phyloP scores from a whole-genome alignment of 2,113 vertebrate species.

The Varanus salvator region DNA sequence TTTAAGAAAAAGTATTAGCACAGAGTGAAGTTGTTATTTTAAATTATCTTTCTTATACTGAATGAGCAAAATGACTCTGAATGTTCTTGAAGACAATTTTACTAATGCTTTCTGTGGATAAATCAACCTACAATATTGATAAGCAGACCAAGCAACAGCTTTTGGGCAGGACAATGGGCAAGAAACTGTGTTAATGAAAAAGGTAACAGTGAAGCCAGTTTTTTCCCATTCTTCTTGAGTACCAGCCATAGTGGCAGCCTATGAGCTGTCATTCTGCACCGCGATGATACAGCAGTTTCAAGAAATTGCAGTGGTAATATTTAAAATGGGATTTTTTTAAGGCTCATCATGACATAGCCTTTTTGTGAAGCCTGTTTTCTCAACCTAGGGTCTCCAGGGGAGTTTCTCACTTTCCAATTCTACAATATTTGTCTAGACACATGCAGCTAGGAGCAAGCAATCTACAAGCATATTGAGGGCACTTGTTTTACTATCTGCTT shows the following conservation, averaged over 20 bases:
- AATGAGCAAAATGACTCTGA: slow-evolving; percentile 19
- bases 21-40: not conserved
- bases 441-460: not conserved
- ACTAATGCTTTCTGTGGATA: not conserved
- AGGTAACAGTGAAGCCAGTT: not conserved
- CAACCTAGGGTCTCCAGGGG: not conserved
- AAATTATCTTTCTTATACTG: not conserved
- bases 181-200: not conserved
- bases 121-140: not conserved
- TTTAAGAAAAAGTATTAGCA: not conserved
- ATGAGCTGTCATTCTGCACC: not conserved
- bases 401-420: not conserved
- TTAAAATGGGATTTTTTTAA: not conserved
- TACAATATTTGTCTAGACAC: not conserved
- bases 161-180: not conserved
- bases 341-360: not conserved
- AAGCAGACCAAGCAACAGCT: not conserved
- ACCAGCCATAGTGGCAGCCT: not conserved
- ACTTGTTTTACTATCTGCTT: not conserved
- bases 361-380: not conserved
- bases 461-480: not conserved
- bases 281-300: not conserved
- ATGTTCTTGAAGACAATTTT: slow-evolving; percentile 8
- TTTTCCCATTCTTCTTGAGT: not conserved
- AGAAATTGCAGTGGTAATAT: not conserved